Base-by-base conservation (phyloP, 2,113 vertebrate genomes). In the Chamaea fasciata region DNA sequence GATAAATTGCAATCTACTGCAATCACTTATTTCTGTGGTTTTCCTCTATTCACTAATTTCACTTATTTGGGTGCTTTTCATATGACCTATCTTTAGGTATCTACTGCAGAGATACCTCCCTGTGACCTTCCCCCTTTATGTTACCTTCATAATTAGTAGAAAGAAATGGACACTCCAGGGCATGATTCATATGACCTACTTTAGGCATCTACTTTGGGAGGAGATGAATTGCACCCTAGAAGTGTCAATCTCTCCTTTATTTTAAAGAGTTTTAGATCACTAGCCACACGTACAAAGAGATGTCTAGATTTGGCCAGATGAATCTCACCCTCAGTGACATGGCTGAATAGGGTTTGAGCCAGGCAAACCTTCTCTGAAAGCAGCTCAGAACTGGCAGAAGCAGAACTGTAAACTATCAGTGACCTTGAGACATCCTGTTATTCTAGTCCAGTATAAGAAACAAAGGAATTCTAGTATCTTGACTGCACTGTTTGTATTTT, bases 171-270 rank as follows among this genome's bases (percentile, higher is more conserved):
- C 42, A 69, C 31, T 73, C 15, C 17, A 64, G 63, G 67, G 50
- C 75, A 65, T 93, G 92, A 92, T 86, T 94, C 85, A 83, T 83
- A 53, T 24, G 79, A 90, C 92, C 92, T 86, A 94, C 79, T 96
- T 95, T 65, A 88, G 77, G 37, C 22, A 73, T 21, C 67, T 92
- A 9, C 75, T 94, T 92, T 11, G 2, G 67, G 55, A 89, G 56
- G 55, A 93, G 78, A 92, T 91, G 42, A 95, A 96, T 96, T 84
- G 37, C 65, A 82, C 78, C 56, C 87, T 60, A 60, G 87, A 87
- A 87, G 24, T 89, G 92, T 79, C 90, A 87, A 46, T 90, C 88
- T 83, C 63, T 76, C 50, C 46, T 94, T 94, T 96, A 73, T 92
- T 90, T 44, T 20, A 86, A 73, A 88, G 71, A 84, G 71, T 42